These are phyloP conservation scores for Hyperoplus immaculatus DNA, from an alignment of 2,797 vertebrate species.

Conservation along the genomic window DNA sequence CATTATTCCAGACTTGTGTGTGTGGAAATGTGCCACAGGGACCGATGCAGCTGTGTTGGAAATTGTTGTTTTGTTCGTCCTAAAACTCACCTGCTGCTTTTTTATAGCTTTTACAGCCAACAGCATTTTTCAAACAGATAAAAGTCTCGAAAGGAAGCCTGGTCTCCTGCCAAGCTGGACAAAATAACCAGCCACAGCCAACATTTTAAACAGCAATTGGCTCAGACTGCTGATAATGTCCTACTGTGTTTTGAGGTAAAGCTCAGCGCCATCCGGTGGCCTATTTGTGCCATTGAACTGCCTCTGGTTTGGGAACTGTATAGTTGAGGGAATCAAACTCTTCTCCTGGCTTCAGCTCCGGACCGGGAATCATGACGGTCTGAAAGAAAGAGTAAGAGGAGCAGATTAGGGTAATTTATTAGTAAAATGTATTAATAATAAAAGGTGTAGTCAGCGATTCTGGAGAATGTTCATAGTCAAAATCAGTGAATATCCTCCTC, in stretches of 20 bases:
- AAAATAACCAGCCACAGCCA: conserved; percentile 30
- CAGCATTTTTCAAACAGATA: conserved; percentile 21
- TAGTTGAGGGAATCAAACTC: conserved; percentile 83
- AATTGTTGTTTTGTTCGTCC: conserved; percentile 6
- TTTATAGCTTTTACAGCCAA: neutral
- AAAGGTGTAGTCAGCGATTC: no score
- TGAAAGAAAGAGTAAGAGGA: conserved; percentile 75
- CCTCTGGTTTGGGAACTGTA: conserved; percentile 73
- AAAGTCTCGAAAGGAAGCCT: conserved; percentile 12
- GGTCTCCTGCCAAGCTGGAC: conserved; percentile 34
- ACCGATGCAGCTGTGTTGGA: conserved; percentile 12
- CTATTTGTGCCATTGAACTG: conserved; percentile 80
- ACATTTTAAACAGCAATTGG: conserved; percentile 16
- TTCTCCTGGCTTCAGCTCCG: conserved; percentile 82
- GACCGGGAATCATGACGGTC: conserved; percentile 93
- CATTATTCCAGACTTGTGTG: neutral
- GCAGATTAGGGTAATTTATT: neutral
- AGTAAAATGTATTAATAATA: no score
- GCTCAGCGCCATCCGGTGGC: conserved; percentile 54
- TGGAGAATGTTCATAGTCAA: no score
- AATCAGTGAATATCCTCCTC: no score
- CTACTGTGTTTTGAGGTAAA: neutral
- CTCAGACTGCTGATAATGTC: conserved; percentile 1
- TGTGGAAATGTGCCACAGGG: neutral
- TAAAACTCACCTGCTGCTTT: conserved; percentile 44